Evolutionary conservation across 2,113 vertebrate genomes (phyloP).

Genomic region (Spea multiplicata): DNA sequence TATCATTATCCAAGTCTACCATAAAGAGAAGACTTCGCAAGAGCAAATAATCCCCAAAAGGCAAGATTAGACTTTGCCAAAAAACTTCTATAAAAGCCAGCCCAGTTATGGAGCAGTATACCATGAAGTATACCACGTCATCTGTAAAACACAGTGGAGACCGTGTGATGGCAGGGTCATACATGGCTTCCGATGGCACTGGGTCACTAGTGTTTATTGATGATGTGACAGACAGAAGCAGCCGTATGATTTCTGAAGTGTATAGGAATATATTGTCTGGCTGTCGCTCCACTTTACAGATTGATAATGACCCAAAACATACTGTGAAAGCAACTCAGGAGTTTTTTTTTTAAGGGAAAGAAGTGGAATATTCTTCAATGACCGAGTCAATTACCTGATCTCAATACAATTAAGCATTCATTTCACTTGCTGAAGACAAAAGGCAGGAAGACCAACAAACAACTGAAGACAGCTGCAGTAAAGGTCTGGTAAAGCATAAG

Average conservation of each 20-base stretch:
- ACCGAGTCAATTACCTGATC: constrained; percentile 8
- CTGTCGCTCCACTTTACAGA: background rate
- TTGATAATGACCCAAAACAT: background rate
- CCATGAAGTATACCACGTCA: background rate
- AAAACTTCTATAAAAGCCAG: constrained; percentile 7
- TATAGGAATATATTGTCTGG: background rate
- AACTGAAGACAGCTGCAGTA: constrained; percentile 12
- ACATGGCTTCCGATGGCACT: constrained; percentile 3
- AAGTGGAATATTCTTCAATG: constrained; percentile 10
- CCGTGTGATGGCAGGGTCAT: background rate
- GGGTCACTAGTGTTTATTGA: background rate
- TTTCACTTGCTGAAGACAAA: constrained; percentile 8
- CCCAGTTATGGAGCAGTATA: constrained; percentile 11
- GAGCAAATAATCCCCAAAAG: background rate
- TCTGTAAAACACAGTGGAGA: background rate
- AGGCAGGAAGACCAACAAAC: constrained; percentile 1
- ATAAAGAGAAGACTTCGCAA: background rate
- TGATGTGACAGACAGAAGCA: background rate
- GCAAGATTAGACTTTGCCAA: constrained; percentile 14
- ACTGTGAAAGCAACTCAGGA: constrained; percentile 2
- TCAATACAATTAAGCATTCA: constrained; percentile 12
- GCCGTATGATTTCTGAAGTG: background rate
- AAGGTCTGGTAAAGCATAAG: background rate
- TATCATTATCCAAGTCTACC: too few relatives aligned
- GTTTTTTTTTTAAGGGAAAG: background rate